These are phyloP conservation scores for Collichthys lucidus DNA, from an alignment of 2,113 vertebrate species.

Conservation along the genomic window DNA sequence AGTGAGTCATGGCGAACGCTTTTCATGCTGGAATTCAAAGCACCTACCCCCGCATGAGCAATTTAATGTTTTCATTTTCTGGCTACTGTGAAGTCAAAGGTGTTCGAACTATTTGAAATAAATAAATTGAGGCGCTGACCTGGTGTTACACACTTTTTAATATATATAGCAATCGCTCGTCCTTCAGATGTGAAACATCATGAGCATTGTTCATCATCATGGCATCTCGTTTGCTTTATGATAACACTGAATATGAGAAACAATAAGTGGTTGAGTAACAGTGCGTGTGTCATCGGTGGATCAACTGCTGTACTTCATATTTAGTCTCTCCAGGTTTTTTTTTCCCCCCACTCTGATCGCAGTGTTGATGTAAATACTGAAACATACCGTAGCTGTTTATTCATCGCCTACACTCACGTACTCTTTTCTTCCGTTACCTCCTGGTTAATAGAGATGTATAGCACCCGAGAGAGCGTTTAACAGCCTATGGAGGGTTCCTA, in stretches of 20 bases:
- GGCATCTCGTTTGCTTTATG: slow-evolving; percentile 6
- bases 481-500: slow-evolving; percentile 19
- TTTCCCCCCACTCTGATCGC: slow-evolving; percentile 13
- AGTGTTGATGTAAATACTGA: slow-evolving; percentile 60
- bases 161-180: slow-evolving; percentile 14
- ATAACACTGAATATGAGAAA: slow-evolving; percentile 15
- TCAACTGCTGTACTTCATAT: slow-evolving; percentile 37
- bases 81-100: slow-evolving; percentile 19
- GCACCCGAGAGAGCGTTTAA: slow-evolving; percentile 39
- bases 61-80: slow-evolving; percentile 27
- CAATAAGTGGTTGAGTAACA: not conserved
- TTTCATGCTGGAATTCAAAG: slow-evolving; percentile 45
- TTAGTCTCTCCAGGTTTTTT: slow-evolving; percentile 11
- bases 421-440: slow-evolving; percentile 26
- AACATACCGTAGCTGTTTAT: not conserved
- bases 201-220: slow-evolving; percentile 7
- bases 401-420: slow-evolving; percentile 3
- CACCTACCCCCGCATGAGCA: slow-evolving; percentile 30
- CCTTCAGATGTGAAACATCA: slow-evolving; percentile 26
- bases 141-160: slow-evolving; percentile 4
- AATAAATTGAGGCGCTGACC: not conserved
- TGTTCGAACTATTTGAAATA: slow-evolving; percentile 12
- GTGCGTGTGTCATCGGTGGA: not conserved
- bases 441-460: slow-evolving; percentile 59
- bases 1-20: slow-evolving; percentile 7